Evolutionary conservation across 2,888 invertebrate genomes (phyloP).

Genomic region (Zygogramma bicolorata): DNA sequence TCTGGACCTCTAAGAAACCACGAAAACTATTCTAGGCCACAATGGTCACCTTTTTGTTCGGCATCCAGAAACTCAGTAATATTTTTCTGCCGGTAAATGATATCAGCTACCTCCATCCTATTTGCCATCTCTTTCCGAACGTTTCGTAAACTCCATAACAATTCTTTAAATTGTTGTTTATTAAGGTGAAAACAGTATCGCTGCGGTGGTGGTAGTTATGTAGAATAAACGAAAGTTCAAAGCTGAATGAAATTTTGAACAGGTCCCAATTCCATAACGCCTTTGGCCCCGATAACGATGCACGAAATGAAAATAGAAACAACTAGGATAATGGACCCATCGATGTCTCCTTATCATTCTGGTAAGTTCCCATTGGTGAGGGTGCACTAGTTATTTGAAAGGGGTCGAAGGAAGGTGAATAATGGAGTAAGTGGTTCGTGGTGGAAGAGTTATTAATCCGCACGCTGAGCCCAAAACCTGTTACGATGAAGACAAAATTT

Average conservation of each 20-base stretch:
- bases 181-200: no score
- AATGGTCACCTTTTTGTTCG: no score
- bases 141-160: no score
- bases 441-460: not conserved
- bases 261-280: constrained; percentile 77
- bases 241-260: constrained; percentile 44
- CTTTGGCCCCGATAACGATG: constrained; percentile 80
- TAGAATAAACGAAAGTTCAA: not conserved
- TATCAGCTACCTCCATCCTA: no score
- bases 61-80: no score
- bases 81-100: no score
- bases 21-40: no score
- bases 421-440: not conserved
- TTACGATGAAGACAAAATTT: no score
- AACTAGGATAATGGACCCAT: constrained; percentile 73
- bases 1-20: no score
- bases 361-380: constrained; percentile 68
- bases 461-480: not conserved
- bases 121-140: no score
- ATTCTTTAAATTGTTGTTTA: no score
- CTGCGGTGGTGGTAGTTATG: constrained; percentile 48
- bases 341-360: constrained; percentile 78
- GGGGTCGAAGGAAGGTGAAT: not conserved
- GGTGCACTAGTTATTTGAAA: not conserved
- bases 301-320: constrained; percentile 81